Percentiles rank a stretch among this genome's conserved stretches.
Evolutionary conservation across 2,797 vertebrate genomes (phyloP).

Genomic region (Nasua narica): DNA sequence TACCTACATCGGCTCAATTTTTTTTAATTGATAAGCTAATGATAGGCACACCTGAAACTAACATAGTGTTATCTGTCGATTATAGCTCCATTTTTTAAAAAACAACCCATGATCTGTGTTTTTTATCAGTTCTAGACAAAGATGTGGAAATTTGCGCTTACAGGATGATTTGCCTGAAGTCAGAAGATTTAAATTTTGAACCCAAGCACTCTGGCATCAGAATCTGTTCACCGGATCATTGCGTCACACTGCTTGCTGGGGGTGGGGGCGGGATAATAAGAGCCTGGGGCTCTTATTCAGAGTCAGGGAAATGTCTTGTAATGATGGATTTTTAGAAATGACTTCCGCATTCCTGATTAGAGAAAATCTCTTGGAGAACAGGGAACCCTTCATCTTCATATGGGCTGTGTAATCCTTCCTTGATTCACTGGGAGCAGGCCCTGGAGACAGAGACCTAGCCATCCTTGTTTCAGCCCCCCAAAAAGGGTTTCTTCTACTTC

Average conservation of each 20-base stretch:
- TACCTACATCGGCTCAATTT: not conserved
- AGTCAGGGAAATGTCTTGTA: not conserved
- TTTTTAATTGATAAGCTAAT: not conserved
- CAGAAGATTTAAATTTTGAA: not conserved
- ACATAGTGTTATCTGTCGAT: not conserved
- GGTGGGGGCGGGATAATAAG: rapidly evolving
- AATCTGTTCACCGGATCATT: not conserved
- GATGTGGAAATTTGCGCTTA: not conserved
- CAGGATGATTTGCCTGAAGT: not conserved
- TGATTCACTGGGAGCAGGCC: too few relatives aligned
- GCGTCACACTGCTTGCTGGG: not conserved
- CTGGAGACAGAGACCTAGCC: not conserved
- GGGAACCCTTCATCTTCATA: not conserved
- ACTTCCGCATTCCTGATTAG: not conserved
- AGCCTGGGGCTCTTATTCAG: not conserved
- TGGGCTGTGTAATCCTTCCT: not conserved
- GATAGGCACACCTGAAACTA: not conserved
- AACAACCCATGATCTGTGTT: not conserved
- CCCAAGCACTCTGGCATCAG: not conserved
- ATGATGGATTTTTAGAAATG: not conserved
- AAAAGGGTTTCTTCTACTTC: not conserved
- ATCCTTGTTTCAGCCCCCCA: not conserved
- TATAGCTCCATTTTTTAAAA: not conserved
- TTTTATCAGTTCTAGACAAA: not conserved
- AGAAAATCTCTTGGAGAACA: not conserved